Conservation (phyloP, 1,140 invertebrate species). For the Aphis craccivora region DNA sequence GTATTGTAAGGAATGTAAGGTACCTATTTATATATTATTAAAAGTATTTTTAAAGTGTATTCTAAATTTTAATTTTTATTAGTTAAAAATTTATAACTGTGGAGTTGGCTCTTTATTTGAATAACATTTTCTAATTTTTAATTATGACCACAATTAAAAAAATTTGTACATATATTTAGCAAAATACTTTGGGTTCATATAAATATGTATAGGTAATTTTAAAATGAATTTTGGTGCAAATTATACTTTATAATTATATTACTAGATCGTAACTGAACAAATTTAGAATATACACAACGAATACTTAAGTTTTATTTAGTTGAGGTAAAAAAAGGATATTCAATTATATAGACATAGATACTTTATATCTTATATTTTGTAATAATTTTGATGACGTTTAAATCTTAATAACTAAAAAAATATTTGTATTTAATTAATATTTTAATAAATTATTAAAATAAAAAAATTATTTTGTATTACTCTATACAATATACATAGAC, state of each 20-base stretch:
- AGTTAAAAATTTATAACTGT: not conserved
- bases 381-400: not conserved
- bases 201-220: not conserved
- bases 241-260: not conserved
- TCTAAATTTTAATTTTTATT: not conserved
- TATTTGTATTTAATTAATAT: not conserved
- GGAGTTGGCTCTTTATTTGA: not conserved
- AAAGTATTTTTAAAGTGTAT: no score
- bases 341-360: not conserved
- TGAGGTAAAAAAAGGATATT: not conserved
- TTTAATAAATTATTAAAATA: not conserved
- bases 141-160: not conserved
- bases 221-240: not conserved
- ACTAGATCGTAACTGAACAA: not conserved
- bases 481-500: no score
- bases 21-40: no score
- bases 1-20: no score
- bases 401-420: not conserved
- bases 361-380: not conserved
- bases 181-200: not conserved
- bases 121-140: not conserved
- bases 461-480: no score
- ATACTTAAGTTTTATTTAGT: not conserved
- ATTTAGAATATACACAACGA: not conserved
- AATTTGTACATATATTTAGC: not conserved